A percentile compares a stretch with the other conserved stretches of the same genome.
Conservation (phyloP, 2,888 invertebrate genomes). For the Rotaria socialis region DNA sequence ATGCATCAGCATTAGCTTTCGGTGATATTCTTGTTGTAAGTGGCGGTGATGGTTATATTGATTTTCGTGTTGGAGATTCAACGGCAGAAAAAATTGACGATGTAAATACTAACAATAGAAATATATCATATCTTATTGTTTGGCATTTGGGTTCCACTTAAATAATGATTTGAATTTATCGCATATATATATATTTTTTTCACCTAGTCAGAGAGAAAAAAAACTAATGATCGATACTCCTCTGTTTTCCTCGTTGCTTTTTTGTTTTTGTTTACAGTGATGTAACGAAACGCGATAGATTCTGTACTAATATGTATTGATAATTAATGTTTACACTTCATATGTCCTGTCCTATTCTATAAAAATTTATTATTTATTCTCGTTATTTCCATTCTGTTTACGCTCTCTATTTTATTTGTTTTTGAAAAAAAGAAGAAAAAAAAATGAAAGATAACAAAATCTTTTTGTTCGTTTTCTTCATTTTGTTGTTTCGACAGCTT, state of each 20-base stretch:
- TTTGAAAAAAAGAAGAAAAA: background rate
- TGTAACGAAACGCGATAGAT: constrained; percentile 11
- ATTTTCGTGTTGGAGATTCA: constrained; percentile 84
- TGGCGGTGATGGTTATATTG: constrained; percentile 97
- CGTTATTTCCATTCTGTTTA: background rate
- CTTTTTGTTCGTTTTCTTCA: background rate
- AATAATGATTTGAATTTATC: background rate
- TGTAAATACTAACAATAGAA: background rate
- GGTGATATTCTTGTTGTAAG: constrained; percentile 80
- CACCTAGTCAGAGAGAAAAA: background rate
- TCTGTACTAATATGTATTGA: background rate
- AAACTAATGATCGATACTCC: background rate
- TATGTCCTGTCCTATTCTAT: background rate
- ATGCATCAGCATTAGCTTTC: background rate
- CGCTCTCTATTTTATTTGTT: background rate
- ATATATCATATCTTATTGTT: constrained; percentile 18
- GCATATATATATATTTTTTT: background rate
- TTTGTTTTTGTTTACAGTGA: background rate
- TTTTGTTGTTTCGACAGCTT: background rate
- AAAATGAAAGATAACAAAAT: background rate
- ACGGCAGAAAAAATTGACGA: background rate
- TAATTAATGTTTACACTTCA: background rate
- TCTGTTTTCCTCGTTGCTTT: background rate
- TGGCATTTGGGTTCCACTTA: constrained; percentile 27
- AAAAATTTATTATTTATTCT: constrained; percentile 1